Evolutionary conservation across 2,113 vertebrate genomes (phyloP).

Genomic region (Eptesicus fuscus): DNA sequence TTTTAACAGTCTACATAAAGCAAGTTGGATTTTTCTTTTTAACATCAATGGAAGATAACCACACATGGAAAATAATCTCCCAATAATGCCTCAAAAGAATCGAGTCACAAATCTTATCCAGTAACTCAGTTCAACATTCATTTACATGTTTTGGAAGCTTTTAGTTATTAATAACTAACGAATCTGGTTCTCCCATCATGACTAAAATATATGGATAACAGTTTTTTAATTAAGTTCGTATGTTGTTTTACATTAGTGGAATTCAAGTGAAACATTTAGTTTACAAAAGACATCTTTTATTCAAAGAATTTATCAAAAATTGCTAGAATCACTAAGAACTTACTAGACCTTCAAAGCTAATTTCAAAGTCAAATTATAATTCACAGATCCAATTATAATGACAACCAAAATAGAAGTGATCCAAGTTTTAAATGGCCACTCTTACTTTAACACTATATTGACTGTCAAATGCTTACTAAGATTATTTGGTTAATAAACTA

Average conservation of each 20-base stretch:
- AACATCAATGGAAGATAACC: background rate
- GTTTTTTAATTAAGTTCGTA: background rate
- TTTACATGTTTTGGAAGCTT: background rate
- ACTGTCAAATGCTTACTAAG: background rate
- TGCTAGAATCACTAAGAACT: constrained; percentile 6
- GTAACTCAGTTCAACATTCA: constrained; percentile 15
- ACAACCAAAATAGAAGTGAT: constrained; percentile 16
- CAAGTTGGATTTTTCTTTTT: background rate
- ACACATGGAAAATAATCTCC: background rate
- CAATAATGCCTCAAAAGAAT: background rate
- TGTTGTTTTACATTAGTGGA: background rate
- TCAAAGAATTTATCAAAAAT: background rate
- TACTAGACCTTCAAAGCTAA: constrained; percentile 7
- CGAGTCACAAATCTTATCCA: background rate
- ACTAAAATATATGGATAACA: background rate
- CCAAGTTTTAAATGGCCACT: background rate
- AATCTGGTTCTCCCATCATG: background rate
- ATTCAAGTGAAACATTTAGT: constrained; percentile 10
- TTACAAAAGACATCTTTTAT: background rate
- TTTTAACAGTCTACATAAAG: background rate
- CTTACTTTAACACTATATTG: background rate
- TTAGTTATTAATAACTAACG: background rate
- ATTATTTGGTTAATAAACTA: background rate
- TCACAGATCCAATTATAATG: background rate
- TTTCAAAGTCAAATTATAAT: constrained; percentile 22